A percentile compares a stretch with the other conserved stretches of the same genome.
Evolutionary conservation across 2,888 invertebrate species (phyloP).

Genomic region (Sabatieria punctata): DNA sequence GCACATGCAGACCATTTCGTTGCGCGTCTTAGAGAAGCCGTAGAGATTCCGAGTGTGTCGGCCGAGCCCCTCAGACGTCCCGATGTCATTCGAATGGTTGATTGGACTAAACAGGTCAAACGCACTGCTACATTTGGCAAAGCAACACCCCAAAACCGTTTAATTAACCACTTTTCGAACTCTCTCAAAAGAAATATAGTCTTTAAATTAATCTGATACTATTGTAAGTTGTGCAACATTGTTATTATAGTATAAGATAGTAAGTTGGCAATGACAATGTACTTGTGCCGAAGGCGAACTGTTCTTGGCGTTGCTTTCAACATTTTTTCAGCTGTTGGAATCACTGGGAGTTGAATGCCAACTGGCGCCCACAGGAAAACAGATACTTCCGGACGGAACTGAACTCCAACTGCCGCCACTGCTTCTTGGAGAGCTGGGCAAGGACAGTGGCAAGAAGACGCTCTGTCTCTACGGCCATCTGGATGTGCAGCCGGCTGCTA

Average conservation of each 20-base stretch:
- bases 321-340: constrained; percentile 25
- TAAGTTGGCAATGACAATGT: not conserved
- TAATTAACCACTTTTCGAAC: too few relatives aligned
- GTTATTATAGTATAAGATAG: not conserved
- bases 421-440: constrained; percentile 58
- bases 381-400: constrained; percentile 49
- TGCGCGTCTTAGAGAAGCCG: constrained; percentile 57
- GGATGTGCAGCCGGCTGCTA: constrained; percentile 87
- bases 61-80: constrained; percentile 62
- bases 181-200: too few relatives aligned
- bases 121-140: not conserved
- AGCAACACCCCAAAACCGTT: too few relatives aligned
- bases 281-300: not conserved
- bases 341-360: constrained; percentile 48
- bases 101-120: constrained; percentile 44
- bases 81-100: constrained; percentile 66
- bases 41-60: constrained; percentile 87
- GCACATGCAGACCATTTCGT: constrained; percentile 57
- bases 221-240: too few relatives aligned
- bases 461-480: constrained; percentile 88
- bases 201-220: too few relatives aligned
- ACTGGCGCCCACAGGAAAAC: constrained; percentile 54
- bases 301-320: not conserved
- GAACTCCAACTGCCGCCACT: constrained; percentile 66
- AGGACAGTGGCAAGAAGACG: constrained; percentile 70